Evolutionary conservation across 2,797 vertebrate species (phyloP).

Genomic region (Pangasius macronema): DNA sequence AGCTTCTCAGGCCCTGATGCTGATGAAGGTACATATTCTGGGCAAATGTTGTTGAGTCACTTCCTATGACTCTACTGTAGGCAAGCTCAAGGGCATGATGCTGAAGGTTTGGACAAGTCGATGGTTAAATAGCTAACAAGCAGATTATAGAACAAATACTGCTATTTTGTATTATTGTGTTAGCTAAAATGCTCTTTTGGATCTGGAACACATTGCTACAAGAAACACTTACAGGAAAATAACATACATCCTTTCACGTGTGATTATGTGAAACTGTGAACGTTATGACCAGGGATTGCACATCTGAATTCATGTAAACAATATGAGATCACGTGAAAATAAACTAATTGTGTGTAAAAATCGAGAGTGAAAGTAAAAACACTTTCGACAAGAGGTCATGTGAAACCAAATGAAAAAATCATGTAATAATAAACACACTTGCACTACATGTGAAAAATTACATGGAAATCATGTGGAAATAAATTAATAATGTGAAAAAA

Average conservation of each 20-base stretch:
- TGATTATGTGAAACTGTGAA: neutral
- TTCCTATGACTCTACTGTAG: slow-evolving; percentile 3
- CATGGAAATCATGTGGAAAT: neutral
- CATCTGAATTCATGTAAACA: neutral
- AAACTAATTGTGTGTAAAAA: neutral
- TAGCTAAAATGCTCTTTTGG: neutral
- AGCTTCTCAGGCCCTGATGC: slow-evolving; percentile 1
- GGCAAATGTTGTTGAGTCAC: slow-evolving; percentile 51
- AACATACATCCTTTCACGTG: neutral
- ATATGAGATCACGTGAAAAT: neutral
- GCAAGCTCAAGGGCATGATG: neutral
- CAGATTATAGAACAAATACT: neutral
- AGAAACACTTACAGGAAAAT: neutral
- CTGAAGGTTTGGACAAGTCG: neutral
- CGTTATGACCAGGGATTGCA: neutral
- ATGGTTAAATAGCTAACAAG: neutral
- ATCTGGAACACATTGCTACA: neutral
- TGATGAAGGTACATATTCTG: slow-evolving; percentile 47
- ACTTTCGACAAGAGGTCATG: neutral
- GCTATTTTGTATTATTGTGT: neutral
- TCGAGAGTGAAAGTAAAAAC: neutral
- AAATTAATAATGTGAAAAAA: too few species aligned
- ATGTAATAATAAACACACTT: too few species aligned
- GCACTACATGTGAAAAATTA: neutral
- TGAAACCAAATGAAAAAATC: neutral